A percentile compares a stretch with the other conserved stretches of the same genome.
Evolutionary conservation across 2,888 invertebrate species (phyloP).

Genomic region (Drosophila nr. fundita): DNA sequence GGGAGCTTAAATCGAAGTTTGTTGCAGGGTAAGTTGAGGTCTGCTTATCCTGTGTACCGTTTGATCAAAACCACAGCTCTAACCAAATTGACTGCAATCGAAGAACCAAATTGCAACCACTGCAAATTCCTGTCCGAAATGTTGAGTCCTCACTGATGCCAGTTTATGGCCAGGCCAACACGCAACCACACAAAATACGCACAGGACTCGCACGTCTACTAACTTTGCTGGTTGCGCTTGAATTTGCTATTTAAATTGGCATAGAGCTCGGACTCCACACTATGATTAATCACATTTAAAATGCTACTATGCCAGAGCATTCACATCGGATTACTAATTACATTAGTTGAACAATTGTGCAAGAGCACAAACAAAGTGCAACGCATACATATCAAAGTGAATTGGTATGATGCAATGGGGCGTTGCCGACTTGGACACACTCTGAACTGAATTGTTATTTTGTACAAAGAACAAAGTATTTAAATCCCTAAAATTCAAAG

Average conservation of each 20-base stretch:
- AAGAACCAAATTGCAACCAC: slow-evolving; percentile 16
- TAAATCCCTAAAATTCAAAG: not conserved
- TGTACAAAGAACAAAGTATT: not conserved
- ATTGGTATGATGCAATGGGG: not conserved
- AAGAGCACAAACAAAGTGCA: slow-evolving; percentile 10
- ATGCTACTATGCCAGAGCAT: slow-evolving; percentile 26
- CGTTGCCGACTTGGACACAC: not conserved
- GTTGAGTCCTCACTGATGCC: not conserved
- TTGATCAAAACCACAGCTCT: not conserved
- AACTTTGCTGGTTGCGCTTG: slow-evolving; percentile 41
- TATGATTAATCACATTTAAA: slow-evolving; percentile 55
- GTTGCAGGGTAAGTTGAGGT: slow-evolving; percentile 14
- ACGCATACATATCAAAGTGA: not conserved
- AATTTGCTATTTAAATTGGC: slow-evolving; percentile 53
- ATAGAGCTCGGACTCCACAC: not conserved
- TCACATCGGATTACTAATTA: slow-evolving; percentile 42
- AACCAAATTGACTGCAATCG: slow-evolving; percentile 30
- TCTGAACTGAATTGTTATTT: not conserved
- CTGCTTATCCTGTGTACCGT: slow-evolving; percentile 22
- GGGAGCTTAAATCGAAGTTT: slow-evolving; percentile 44
- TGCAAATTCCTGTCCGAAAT: slow-evolving; percentile 4
- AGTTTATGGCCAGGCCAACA: slow-evolving; percentile 13
- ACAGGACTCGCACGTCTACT: not conserved
- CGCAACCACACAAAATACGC: slow-evolving; percentile 1
- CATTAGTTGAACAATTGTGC: slow-evolving; percentile 36